phyloP scores from a whole-genome alignment of 2,113 vertebrate species.

The Reinhardtius hippoglossoides region DNA sequence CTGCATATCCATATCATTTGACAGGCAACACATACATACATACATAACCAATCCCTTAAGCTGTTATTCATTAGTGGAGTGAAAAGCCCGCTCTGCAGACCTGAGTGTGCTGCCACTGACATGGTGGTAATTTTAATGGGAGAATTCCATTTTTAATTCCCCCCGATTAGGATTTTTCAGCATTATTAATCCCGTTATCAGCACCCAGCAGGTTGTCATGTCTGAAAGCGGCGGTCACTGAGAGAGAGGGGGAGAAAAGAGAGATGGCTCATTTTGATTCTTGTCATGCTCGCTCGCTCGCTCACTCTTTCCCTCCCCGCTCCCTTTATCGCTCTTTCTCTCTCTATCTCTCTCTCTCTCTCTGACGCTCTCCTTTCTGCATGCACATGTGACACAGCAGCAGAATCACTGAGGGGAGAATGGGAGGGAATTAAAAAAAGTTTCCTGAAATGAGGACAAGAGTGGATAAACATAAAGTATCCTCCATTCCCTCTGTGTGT shows the following conservation, averaged over 20 bases:
- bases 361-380: constrained; percentile 26
- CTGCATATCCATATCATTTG: constrained; percentile 51
- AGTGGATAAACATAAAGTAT: constrained; percentile 46
- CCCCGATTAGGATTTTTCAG: constrained; percentile 92
- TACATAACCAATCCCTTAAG: constrained; percentile 56
- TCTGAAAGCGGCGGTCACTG: constrained; percentile 88
- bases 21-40: constrained; percentile 41
- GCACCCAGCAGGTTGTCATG: constrained; percentile 94
- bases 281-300: constrained; percentile 4
- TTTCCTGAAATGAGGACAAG: constrained; percentile 54
- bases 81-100: constrained; percentile 44
- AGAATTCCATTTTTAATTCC: constrained; percentile 96
- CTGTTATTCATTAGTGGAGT: constrained; percentile 58
- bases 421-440: constrained; percentile 45
- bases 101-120: constrained; percentile 67
- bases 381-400: constrained; percentile 33
- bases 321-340: constrained; percentile 30
- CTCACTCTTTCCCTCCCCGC: constrained; percentile 13
- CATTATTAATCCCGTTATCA: constrained; percentile 99
- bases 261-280: constrained; percentile 59
- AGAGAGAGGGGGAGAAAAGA: constrained; percentile 72
- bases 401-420: constrained; percentile 25
- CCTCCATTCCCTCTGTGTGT: background rate
- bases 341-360: constrained; percentile 8
- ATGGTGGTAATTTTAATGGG: constrained; percentile 92